Conservation (phyloP, 2,113 vertebrate species). For the Chroicocephalus ridibundus region DNA sequence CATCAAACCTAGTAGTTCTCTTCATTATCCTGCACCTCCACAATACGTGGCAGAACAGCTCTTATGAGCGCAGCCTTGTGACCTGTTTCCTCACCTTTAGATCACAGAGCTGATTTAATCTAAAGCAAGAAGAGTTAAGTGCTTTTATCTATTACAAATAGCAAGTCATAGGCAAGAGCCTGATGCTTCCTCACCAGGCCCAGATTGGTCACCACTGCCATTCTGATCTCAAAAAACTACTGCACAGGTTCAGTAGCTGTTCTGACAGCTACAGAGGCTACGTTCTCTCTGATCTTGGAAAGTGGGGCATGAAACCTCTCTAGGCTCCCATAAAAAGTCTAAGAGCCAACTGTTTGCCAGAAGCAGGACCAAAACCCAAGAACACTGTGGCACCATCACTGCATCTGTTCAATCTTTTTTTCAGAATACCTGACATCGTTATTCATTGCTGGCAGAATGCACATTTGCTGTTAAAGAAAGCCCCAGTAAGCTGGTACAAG, state of each 20-base stretch:
- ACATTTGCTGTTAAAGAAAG: not conserved
- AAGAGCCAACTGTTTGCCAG: not conserved
- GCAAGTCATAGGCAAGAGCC: not conserved
- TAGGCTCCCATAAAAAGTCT: not conserved
- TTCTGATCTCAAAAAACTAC: not conserved
- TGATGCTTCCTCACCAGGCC: not conserved
- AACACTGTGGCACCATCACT: not conserved
- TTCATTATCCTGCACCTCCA: not conserved
- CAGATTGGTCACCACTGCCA: not conserved
- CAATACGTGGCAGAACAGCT: not conserved
- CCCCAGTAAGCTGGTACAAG: not conserved
- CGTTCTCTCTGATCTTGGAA: not conserved
- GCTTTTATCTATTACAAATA: not conserved
- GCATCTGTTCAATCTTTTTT: not conserved
- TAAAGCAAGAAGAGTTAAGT: not conserved
- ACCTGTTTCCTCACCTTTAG: not conserved
- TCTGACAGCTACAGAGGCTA: not conserved
- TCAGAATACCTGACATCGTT: not conserved
- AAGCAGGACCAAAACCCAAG: not conserved
- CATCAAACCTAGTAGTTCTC: not conserved
- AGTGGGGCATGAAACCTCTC: not conserved
- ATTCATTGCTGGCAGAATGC: not conserved
- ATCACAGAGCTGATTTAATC: not conserved
- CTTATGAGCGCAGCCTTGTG: not conserved
- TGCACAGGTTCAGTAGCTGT: not conserved